Evolutionary conservation across 2,888 invertebrate species (phyloP), one percentile per base, ranked within the genome.

Genomic region (Leptodirus hochenwartii): DNA sequence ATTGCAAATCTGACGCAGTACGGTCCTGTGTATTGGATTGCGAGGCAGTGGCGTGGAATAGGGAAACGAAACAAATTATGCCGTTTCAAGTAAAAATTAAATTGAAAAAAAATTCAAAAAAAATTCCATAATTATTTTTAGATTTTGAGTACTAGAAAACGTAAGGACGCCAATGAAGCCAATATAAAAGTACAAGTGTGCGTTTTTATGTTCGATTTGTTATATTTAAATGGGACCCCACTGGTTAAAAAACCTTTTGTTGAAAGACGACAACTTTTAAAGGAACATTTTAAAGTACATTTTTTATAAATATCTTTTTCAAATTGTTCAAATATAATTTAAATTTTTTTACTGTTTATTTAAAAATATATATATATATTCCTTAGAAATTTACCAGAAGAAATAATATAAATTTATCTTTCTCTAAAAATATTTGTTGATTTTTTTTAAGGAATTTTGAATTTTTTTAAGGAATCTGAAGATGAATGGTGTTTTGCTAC

Each of bases 31-130:
- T 98, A 43, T 58, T 96, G 34, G 98, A 98, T 60, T 79, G 88
- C 38, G 98, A 98, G 61, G 88, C 88, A 4, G 98, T 98, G 2
- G 98, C 96, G 1, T 96, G 88, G 79, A 95, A 98, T 58, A 58
- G 61, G 2, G 79, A 72, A 41, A 76, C 73, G 22, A 70, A 85
- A 47, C 77, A 79, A 50, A 96, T 98, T 44, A 61, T 93, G 39
- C 96, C 98, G 2, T 98, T 98, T 62, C 98, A 98, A 61, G n/a
- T n/a, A n/a, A n/a, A n/a, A n/a, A n/a, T n/a, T n/a, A n/a, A n/a
- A n/a, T n/a, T n/a, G n/a, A n/a, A n/a, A n/a, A n/a, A n/a, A n/a
- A n/a, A n/a, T n/a, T n/a, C n/a, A n/a, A n/a, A n/a, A n/a, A n/a
- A n/a, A n/a, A n/a, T n/a, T n/a, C n/a, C n/a, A n/a, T n/a, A n/a